A percentile compares a stretch with the other conserved stretches of the same genome.
phyloP scores from a whole-genome alignment of 1,140 invertebrate genomes.

The Cydia splendana region DNA sequence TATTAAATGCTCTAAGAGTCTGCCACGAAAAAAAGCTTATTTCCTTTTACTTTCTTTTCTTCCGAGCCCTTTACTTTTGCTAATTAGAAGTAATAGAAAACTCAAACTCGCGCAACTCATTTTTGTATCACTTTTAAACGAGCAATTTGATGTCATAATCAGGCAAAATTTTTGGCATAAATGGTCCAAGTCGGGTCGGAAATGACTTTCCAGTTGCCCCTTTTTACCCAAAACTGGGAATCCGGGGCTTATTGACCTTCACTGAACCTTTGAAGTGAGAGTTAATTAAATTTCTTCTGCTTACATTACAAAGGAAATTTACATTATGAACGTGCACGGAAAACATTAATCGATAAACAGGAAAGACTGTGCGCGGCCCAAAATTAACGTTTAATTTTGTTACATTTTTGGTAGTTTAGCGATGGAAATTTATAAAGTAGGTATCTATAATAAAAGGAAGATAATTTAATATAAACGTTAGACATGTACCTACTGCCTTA shows the following conservation, averaged over 20 bases:
- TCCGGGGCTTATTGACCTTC: constrained; percentile 57
- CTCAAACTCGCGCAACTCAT: not conserved
- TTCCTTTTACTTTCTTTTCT: constrained; percentile 37
- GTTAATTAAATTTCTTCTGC: constrained; percentile 69
- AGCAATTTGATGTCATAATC: constrained; percentile 51
- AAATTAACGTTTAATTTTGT: constrained; percentile 20
- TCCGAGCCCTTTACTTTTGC: not conserved
- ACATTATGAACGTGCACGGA: constrained; percentile 45
- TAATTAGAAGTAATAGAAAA: constrained; percentile 19
- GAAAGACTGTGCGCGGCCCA: not conserved
- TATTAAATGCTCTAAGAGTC: not conserved
- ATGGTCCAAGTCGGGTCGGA: constrained; percentile 40
- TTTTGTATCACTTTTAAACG: constrained; percentile 38
- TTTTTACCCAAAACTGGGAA: constrained; percentile 58
- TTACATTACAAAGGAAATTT: constrained; percentile 68
- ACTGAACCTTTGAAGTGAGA: constrained; percentile 56
- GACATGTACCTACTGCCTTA: too few relatives aligned
- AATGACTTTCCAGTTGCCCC: constrained; percentile 56
- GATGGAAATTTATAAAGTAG: not conserved
- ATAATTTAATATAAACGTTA: not conserved
- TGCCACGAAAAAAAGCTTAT: constrained; percentile 37
- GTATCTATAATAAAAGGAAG: not conserved
- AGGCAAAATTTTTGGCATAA: constrained; percentile 47
- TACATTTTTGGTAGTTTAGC: not conserved
- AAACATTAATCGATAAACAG: constrained; percentile 40